These are phyloP conservation scores for Crotalus viridis DNA, from an alignment of 2,113 vertebrate species.

Conservation along the genomic window DNA sequence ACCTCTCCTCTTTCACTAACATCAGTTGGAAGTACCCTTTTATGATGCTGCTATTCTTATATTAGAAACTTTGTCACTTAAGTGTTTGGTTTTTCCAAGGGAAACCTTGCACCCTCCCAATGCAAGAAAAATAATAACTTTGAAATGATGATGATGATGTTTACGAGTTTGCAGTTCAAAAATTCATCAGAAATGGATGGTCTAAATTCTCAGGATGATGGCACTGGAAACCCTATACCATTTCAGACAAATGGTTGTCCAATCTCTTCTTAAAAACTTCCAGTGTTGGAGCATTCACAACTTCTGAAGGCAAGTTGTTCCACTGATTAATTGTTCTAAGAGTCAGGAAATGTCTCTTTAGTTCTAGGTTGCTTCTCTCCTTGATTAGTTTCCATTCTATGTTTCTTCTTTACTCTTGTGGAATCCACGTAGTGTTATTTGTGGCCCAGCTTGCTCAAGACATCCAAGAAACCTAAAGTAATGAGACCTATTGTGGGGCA, in stretches of 20 bases:
- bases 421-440: background rate
- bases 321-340: too few species aligned
- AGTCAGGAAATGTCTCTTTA: too few species aligned
- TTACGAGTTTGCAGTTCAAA: background rate
- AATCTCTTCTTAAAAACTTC: too few species aligned
- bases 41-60: background rate
- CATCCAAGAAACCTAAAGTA: background rate
- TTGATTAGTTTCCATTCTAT: background rate
- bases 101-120: background rate
- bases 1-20: background rate
- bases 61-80: background rate
- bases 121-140: background rate
- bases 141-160: background rate
- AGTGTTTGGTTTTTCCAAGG: background rate
- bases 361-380: too few species aligned
- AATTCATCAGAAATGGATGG: background rate
- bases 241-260: too few species aligned
- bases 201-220: background rate
- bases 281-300: too few species aligned
- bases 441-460: background rate
- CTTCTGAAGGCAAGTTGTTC: too few species aligned
- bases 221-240: too few species aligned
- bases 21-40: background rate
- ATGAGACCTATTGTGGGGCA: slow-evolving; percentile 17
- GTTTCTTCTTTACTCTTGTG: background rate